Evolutionary conservation across 2,888 invertebrate species (phyloP).

Genomic region (Hofmannophila pseudospretella): DNA sequence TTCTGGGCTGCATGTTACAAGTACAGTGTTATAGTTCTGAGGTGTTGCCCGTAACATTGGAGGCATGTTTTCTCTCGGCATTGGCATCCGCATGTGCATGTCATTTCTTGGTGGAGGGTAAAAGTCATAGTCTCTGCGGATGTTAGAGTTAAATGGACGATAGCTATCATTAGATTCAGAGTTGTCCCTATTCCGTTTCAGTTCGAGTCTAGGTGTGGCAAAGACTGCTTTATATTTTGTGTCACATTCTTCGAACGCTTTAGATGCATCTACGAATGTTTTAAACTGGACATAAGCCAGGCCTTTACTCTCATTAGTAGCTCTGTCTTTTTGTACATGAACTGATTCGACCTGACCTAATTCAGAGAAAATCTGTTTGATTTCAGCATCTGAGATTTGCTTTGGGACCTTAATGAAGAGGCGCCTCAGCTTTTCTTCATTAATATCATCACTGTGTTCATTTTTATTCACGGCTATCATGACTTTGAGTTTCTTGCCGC

Average conservation of each 20-base stretch:
- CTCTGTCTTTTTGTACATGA: conserved; percentile 86
- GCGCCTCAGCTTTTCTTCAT: conserved; percentile 75
- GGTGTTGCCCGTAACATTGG: conserved; percentile 35
- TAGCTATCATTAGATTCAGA: conserved; percentile 26
- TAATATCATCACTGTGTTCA: conserved; percentile 28
- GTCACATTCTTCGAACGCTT: conserved; percentile 93
- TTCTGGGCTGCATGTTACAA: conserved; percentile 84
- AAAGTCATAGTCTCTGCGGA: conserved; percentile 9
- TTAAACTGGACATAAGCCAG: conserved; percentile 93
- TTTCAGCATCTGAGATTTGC: conserved; percentile 85
- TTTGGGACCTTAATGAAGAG: conserved; percentile 93
- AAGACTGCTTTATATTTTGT: conserved; percentile 91
- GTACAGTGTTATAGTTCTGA: conserved; percentile 79
- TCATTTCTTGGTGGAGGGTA: conserved; percentile 17
- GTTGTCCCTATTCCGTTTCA: conserved; percentile 52
- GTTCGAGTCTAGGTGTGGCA: conserved; percentile 87
- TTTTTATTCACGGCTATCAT: conserved; percentile 85
- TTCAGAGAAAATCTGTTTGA: conserved; percentile 87
- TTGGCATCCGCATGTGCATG: conserved; percentile 13
- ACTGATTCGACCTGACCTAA: conserved; percentile 91
- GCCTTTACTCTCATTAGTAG: conserved; percentile 89
- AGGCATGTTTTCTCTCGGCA: conserved; percentile 21
- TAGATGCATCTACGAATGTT: conserved; percentile 89
- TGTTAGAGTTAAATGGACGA: conserved; percentile 15
- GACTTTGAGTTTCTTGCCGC: conserved; percentile 90